Conservation (phyloP, 2,888 invertebrate species). For the Ochropleura plecta region DNA sequence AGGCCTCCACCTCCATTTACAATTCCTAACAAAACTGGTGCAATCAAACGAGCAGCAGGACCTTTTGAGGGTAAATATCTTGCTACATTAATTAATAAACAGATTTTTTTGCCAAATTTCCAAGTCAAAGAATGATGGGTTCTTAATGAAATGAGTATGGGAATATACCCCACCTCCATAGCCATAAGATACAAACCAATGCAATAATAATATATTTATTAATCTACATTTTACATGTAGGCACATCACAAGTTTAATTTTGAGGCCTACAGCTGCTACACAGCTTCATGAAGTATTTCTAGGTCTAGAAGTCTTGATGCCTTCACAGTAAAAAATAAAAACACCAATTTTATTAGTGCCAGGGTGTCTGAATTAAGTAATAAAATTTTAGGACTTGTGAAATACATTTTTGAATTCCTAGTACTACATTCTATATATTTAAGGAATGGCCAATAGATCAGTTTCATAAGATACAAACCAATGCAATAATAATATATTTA, state of each 20-base stretch:
- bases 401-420: neutral
- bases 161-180: constrained; percentile 29
- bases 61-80: constrained; percentile 70
- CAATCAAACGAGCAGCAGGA: constrained; percentile 69
- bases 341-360: neutral
- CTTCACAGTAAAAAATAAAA: neutral
- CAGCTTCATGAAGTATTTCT: neutral
- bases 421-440: neutral
- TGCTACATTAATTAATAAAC: neutral
- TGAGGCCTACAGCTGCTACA: neutral
- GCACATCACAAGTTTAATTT: neutral
- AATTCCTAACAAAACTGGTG: constrained; percentile 53
- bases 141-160: neutral
- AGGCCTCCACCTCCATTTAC: constrained; percentile 79
- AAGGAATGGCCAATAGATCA: neutral
- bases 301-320: neutral
- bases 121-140: constrained; percentile 10
- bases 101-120: constrained; percentile 14
- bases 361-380: neutral
- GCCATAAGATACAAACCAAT: constrained; percentile 41
- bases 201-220: constrained; percentile 8
- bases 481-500: constrained; percentile 13
- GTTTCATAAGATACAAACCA: constrained; percentile 36
- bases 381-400: neutral
- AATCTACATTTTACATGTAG: neutral